Conservation (phyloP, 64 coral and sea anemone species). For the Orbicella faveolata region DNA sequence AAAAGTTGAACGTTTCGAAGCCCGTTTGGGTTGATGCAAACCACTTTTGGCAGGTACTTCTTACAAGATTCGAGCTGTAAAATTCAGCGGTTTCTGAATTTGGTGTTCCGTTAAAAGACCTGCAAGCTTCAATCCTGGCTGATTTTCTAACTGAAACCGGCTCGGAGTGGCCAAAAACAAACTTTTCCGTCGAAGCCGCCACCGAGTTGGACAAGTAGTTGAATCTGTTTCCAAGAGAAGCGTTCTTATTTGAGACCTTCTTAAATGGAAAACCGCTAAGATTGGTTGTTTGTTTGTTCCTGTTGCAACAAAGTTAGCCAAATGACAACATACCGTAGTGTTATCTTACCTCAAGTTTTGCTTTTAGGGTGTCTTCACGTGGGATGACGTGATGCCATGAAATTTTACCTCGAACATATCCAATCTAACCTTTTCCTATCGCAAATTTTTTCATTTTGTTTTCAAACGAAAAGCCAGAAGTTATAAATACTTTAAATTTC, state of each 20-base stretch:
- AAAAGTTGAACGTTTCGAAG: neutral
- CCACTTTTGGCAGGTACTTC: neutral
- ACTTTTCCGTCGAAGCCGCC: neutral
- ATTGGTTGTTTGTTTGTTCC: neutral
- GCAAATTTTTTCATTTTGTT: neutral
- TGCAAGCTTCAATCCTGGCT: neutral
- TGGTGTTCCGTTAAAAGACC: neutral
- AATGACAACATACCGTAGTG: conserved; percentile 9
- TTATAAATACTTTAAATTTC: neutral
- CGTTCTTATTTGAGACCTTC: neutral
- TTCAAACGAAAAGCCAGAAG: neutral
- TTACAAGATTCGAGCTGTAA: neutral
- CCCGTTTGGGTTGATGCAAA: neutral
- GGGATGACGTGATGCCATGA: conserved; percentile 23
- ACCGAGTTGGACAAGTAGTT: neutral
- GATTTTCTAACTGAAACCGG: neutral
- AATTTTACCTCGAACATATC: neutral
- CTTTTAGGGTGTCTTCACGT: conserved; percentile 21
- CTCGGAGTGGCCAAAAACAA: neutral
- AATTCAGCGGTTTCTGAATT: neutral
- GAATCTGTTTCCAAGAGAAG: neutral
- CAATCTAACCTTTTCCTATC: neutral
- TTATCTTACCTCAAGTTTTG: conserved; percentile 32
- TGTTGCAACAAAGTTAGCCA: neutral
- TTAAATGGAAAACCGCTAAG: conserved; percentile 33